Evolutionary conservation across 2,113 vertebrate genomes (phyloP).

Genomic region (Irena cyanogastra): DNA sequence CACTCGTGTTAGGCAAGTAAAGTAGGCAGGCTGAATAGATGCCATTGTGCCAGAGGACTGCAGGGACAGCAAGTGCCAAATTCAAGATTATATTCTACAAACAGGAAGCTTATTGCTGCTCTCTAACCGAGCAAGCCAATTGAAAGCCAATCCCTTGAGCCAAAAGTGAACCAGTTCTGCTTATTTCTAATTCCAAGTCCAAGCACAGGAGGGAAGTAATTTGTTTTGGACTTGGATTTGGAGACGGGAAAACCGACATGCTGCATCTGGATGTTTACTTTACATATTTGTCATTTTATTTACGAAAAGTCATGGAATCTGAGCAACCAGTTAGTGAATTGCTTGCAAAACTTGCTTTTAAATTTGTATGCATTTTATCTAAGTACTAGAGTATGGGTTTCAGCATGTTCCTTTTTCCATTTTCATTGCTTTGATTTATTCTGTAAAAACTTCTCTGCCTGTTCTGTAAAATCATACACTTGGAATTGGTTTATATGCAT

Average conservation of each 20-base stretch:
- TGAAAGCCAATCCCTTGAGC: slow-evolving; percentile 8
- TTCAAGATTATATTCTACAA: slow-evolving; percentile 52
- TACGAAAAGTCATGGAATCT: background rate
- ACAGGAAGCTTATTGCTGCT: slow-evolving; percentile 26
- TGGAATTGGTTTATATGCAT: background rate
- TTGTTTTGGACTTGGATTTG: slow-evolving; percentile 31
- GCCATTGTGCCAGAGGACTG: slow-evolving; percentile 20
- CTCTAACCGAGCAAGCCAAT: background rate
- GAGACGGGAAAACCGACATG: background rate
- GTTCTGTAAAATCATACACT: background rate
- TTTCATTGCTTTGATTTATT: slow-evolving; percentile 10
- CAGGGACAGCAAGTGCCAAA: slow-evolving; percentile 19
- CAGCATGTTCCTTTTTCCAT: background rate
- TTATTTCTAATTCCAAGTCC: slow-evolving; percentile 6
- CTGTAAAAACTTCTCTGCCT: background rate
- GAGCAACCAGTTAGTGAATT: background rate
- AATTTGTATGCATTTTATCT: background rate
- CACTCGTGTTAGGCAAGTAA: background rate
- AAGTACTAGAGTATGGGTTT: background rate
- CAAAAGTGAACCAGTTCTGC: background rate
- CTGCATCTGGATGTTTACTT: background rate
- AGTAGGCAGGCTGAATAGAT: background rate
- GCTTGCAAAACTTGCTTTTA: background rate
- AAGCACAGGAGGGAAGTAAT: slow-evolving; percentile 7
- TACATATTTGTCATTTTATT: background rate